Percentiles rank a stretch among this genome's conserved stretches.
Conservation (phyloP, 2,797 vertebrate genomes). For the Propithecus deckenii region DNA sequence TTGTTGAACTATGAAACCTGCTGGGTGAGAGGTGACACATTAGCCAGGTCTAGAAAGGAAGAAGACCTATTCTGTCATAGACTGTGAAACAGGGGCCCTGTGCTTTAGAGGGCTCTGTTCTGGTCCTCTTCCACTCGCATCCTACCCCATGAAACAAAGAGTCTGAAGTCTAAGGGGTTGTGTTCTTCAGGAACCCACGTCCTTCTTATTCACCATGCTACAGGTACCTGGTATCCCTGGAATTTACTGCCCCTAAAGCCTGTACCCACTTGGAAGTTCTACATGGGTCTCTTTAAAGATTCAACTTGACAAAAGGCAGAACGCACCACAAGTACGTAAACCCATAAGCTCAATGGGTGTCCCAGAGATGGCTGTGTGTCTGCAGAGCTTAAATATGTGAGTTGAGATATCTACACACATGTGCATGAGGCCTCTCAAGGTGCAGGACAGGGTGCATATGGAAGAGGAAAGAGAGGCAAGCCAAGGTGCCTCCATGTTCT, state of each 20-base stretch:
- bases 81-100: accelerated
- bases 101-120: background rate
- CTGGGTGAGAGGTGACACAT: background rate
- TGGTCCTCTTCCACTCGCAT: background rate
- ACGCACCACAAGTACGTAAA: background rate
- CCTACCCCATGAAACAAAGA: background rate
- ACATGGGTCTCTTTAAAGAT: background rate
- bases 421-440: background rate
- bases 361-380: background rate
- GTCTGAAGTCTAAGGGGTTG: accelerated
- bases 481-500: background rate
- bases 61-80: background rate
- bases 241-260: background rate
- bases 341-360: background rate
- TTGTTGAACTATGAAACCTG: background rate
- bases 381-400: background rate
- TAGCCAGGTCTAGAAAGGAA: background rate
- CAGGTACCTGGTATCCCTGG: background rate
- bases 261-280: background rate
- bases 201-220: background rate
- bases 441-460: no score
- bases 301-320: background rate
- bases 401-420: background rate
- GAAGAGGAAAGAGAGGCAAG: background rate
- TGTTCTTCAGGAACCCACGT: background rate